These are phyloP conservation scores for Lamellibrachia satsuma DNA, from an alignment of 2,888 invertebrate genomes.

Conservation along the genomic window DNA sequence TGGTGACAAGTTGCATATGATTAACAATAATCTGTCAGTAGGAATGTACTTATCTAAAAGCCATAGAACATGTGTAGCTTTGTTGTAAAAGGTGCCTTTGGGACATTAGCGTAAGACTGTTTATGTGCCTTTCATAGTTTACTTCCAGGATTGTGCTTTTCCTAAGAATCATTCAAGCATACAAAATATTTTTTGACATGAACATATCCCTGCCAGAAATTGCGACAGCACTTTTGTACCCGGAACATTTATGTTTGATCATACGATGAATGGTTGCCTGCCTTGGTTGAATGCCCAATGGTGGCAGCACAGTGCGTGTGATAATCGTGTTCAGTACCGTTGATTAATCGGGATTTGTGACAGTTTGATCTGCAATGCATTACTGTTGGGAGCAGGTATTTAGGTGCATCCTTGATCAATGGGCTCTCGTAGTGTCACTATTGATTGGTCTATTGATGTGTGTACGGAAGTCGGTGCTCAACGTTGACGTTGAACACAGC, in stretches of 20 bases:
- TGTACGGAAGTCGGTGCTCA: neutral
- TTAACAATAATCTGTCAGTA: neutral
- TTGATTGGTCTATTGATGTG: neutral
- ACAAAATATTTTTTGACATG: neutral
- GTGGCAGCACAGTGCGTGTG: neutral
- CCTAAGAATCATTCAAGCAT: neutral
- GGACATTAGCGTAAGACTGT: neutral
- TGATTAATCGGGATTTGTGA: neutral
- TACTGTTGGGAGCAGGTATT: neutral
- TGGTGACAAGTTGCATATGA: neutral
- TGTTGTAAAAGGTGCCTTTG: neutral
- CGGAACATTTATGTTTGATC: neutral
- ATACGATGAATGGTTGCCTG: neutral
- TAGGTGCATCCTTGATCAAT: neutral
- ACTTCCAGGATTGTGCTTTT: neutral
- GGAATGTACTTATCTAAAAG: neutral
- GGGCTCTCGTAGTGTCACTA: neutral
- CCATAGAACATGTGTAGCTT: neutral
- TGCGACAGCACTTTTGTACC: neutral
- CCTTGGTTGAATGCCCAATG: neutral
- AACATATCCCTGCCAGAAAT: neutral
- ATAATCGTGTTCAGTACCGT: neutral
- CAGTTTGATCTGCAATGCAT: neutral
- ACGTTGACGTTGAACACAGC: neutral
- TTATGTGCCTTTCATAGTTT: neutral